Percentiles rank a stretch among this genome's conserved stretches.
These are phyloP conservation scores for Hesperophylax magnus DNA, from an alignment of 1,140 invertebrate genomes.

Conservation along the genomic window DNA sequence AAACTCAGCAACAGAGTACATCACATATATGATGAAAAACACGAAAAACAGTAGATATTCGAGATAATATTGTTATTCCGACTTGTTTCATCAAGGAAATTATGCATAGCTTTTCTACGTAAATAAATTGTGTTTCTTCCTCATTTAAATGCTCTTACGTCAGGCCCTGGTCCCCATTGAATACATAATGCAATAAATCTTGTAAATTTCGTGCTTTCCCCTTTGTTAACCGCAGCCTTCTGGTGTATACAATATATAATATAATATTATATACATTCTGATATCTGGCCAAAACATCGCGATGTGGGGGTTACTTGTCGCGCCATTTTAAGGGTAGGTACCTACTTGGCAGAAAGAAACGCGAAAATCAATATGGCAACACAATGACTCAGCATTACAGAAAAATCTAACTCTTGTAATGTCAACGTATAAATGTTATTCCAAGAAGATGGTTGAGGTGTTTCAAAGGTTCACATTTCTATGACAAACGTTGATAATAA, in stretches of 20 bases:
- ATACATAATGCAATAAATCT: constrained; percentile 32
- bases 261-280: background rate
- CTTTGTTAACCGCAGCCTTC: background rate
- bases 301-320: constrained; percentile 11
- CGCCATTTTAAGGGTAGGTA: constrained; percentile 8
- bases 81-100: background rate
- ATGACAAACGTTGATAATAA: too few species aligned
- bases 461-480: too few species aligned
- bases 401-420: background rate
- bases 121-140: constrained; percentile 2
- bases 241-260: too few species aligned
- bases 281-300: constrained; percentile 36
- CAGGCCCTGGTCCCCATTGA: background rate
- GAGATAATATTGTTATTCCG: background rate
- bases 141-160: constrained; percentile 1
- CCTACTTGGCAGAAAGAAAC: constrained; percentile 23
- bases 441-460: too few species aligned
- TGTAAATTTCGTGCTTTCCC: constrained; percentile 17
- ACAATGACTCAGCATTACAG: constrained; percentile 4
- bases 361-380: constrained; percentile 31
- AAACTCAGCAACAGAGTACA: background rate
- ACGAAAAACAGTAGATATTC: background rate
- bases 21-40: too few species aligned
- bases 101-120: background rate
- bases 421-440: too few species aligned